Evolutionary conservation across 2,888 invertebrate species (phyloP).

Genomic region (Trachelus stipa): DNA sequence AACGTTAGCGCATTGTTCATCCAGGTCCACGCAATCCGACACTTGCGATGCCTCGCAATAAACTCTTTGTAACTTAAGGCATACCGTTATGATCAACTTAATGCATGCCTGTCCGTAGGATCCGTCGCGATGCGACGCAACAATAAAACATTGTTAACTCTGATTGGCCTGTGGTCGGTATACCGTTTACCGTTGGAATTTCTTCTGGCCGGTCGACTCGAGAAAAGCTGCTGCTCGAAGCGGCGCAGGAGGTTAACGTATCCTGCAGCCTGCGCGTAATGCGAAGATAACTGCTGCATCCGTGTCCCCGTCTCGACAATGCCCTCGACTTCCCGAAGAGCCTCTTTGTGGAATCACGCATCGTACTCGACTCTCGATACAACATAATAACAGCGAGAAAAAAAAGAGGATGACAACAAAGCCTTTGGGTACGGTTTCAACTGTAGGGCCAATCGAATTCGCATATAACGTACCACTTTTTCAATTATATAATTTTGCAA

Average conservation of each 20-base stretch:
- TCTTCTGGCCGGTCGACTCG: slow-evolving; percentile 25
- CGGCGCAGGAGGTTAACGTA: slow-evolving; percentile 18
- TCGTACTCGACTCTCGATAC: neutral
- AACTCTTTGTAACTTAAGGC: slow-evolving; percentile 46
- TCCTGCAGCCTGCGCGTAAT: neutral
- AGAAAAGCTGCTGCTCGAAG: slow-evolving; percentile 18
- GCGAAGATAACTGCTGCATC: neutral
- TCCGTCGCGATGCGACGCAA: slow-evolving; percentile 52
- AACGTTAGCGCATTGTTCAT: neutral
- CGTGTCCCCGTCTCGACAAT: neutral
- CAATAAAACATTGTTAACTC: slow-evolving; percentile 65
- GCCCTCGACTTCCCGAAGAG: neutral
- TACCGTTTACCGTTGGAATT: slow-evolving; percentile 54
- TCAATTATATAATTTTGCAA: neutral
- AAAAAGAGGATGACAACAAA: neutral
- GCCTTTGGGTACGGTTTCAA: neutral
- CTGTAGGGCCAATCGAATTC: neutral
- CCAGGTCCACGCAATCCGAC: slow-evolving; percentile 39
- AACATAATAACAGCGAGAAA: neutral
- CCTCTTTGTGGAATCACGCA: neutral
- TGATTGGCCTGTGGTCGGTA: slow-evolving; percentile 60
- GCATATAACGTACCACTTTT: neutral
- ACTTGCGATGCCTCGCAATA: slow-evolving; percentile 34
- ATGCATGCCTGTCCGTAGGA: slow-evolving; percentile 57
- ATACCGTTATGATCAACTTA: slow-evolving; percentile 64